Conservation (phyloP, 2,797 vertebrate genomes). For the Gymnoscopelus microlampas region DNA sequence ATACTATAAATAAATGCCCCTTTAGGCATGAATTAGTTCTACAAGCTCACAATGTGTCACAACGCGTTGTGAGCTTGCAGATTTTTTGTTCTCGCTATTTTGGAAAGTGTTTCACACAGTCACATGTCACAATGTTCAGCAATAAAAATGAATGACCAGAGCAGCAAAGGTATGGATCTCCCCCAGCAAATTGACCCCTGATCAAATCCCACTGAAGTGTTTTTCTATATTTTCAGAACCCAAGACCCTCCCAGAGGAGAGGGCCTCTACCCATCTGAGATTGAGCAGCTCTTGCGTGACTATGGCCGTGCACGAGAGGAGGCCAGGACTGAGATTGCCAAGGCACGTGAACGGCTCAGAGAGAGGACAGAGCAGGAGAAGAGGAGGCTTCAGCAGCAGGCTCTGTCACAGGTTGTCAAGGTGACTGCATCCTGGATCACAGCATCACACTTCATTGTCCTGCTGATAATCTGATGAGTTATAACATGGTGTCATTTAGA, state of each 20-base stretch:
- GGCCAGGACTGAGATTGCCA: slow-evolving; percentile 90
- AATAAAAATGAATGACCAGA: too few relatives aligned
- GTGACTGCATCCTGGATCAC: slow-evolving; percentile 63
- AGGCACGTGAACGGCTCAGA: slow-evolving; percentile 86
- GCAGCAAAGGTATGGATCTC: too few relatives aligned
- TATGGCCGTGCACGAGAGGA: slow-evolving; percentile 91
- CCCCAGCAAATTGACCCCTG: too few relatives aligned
- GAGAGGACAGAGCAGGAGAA: slow-evolving; percentile 91
- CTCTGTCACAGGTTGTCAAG: slow-evolving; percentile 82
- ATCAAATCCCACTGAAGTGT: background rate
- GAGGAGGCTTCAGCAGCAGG: slow-evolving; percentile 86
- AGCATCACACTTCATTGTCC: background rate
- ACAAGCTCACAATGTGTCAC: too few relatives aligned
- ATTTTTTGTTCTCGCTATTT: too few relatives aligned
- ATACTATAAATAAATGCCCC: too few relatives aligned
- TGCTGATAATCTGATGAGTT: background rate
- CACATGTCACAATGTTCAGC: too few relatives aligned
- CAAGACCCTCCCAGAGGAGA: slow-evolving; percentile 70
- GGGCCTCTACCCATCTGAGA: slow-evolving; percentile 84
- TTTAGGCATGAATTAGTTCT: too few relatives aligned
- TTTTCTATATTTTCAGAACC: slow-evolving; percentile 65
- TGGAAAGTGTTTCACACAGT: too few relatives aligned
- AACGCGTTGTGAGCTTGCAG: too few relatives aligned
- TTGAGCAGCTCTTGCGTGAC: slow-evolving; percentile 88
- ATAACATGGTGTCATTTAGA: background rate